phyloP scores from a whole-genome alignment of 2,888 invertebrate genomes.

The Hoplodrina blanda region DNA sequence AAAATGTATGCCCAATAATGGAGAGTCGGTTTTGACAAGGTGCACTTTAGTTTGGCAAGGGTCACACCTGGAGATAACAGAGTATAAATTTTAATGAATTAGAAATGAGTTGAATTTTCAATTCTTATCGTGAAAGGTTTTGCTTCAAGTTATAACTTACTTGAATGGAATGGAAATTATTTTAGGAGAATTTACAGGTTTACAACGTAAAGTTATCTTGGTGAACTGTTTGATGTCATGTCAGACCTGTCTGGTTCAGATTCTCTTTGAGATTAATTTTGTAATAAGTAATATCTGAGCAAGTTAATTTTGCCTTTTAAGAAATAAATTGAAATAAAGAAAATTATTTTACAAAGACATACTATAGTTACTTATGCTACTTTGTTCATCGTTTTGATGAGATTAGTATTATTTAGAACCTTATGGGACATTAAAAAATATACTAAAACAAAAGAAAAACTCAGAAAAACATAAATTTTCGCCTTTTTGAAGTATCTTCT shows the following conservation, averaged over 20 bases:
- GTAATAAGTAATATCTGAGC: slow-evolving; percentile 3
- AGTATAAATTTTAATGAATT: slow-evolving; percentile 46
- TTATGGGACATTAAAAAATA: not conserved
- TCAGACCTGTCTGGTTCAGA: slow-evolving; percentile 43
- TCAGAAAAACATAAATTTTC: not conserved
- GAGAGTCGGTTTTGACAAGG: slow-evolving; percentile 75
- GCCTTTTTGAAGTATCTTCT: not conserved
- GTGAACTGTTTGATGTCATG: slow-evolving; percentile 35
- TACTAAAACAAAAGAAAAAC: not conserved
- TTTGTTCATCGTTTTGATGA: not conserved
- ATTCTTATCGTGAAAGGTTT: slow-evolving; percentile 52
- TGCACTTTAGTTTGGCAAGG: slow-evolving; percentile 70
- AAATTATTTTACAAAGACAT: not conserved
- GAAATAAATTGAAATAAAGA: not conserved
- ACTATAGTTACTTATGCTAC: not conserved
- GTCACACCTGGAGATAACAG: slow-evolving; percentile 67
- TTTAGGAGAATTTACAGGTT: slow-evolving; percentile 41
- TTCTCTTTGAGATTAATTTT: slow-evolving; percentile 38
- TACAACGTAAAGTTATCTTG: slow-evolving; percentile 37
- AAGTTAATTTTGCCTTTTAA: not conserved
- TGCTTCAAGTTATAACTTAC: slow-evolving; percentile 38
- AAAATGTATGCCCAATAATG: slow-evolving; percentile 89
- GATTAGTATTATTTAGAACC: not conserved
- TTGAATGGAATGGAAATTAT: slow-evolving; percentile 50
- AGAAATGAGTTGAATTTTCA: slow-evolving; percentile 51